These are phyloP conservation scores for Drosophila sordidula DNA, from an alignment of 2,888 invertebrate genomes.

Conservation along the genomic window DNA sequence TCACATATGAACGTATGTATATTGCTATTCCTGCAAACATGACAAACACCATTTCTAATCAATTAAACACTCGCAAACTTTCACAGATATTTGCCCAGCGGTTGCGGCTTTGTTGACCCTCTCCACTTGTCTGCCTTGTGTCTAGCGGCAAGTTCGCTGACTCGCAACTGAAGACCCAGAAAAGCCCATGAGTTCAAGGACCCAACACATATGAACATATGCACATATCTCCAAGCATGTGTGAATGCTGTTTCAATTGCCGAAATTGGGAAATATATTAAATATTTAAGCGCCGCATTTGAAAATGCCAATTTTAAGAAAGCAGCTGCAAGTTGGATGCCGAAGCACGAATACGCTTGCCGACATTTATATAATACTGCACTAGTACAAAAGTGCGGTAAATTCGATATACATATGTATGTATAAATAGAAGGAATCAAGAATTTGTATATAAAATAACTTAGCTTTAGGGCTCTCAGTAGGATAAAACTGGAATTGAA, in stretches of 20 bases:
- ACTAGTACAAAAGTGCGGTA: too few relatives aligned
- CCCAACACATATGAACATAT: slow-evolving; percentile 15
- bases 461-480: too few relatives aligned
- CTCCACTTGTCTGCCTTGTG: slow-evolving; percentile 20
- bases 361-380: not conserved
- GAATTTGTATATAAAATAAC: too few relatives aligned
- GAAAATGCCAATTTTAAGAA: slow-evolving; percentile 58
- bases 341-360: not conserved
- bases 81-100: slow-evolving; percentile 27
- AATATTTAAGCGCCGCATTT: slow-evolving; percentile 61
- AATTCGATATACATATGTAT: too few relatives aligned
- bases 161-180: slow-evolving; percentile 18
- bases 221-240: slow-evolving; percentile 19
- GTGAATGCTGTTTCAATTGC: slow-evolving; percentile 39
- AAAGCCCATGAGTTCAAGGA: slow-evolving; percentile 41
- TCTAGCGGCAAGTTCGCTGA: slow-evolving; percentile 40
- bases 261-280: slow-evolving; percentile 53
- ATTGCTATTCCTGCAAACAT: not conserved
- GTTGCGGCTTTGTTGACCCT: slow-evolving; percentile 16
- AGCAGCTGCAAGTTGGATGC: not conserved
- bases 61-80: slow-evolving; percentile 33
- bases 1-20: not conserved
- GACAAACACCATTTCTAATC: slow-evolving; percentile 11
- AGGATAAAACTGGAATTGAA: not conserved
- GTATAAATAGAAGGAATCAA: too few relatives aligned